A percentile compares a stretch with the other conserved stretches of the same genome.
Evolutionary conservation across 2,113 vertebrate species (phyloP).

Genomic region (Neolamprologus hecqui): DNA sequence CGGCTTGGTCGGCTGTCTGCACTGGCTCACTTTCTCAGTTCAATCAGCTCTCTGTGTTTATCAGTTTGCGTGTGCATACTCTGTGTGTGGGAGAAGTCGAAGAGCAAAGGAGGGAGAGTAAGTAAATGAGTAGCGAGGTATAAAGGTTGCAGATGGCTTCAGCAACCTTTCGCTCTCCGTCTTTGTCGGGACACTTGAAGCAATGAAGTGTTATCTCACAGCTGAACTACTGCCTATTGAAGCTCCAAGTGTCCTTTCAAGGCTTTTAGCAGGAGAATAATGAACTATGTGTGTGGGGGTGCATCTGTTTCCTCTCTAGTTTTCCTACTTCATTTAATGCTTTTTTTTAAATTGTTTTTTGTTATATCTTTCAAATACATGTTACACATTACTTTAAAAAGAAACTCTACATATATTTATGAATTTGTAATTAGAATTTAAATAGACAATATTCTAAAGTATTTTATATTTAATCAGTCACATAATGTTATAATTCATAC

Average conservation of each 20-base stretch:
- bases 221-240: not conserved
- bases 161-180: constrained; percentile 8
- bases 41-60: constrained; percentile 9
- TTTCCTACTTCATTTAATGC: not conserved
- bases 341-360: not conserved
- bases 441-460: not conserved
- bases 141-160: constrained; percentile 15
- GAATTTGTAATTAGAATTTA: not conserved
- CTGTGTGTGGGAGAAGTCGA: constrained; percentile 9
- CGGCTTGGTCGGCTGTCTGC: not conserved
- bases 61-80: not conserved
- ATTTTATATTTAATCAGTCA: not conserved
- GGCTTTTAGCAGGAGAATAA: not conserved
- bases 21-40: constrained; percentile 22
- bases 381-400: not conserved
- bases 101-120: constrained; percentile 12
- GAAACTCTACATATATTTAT: not conserved
- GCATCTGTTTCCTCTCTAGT: not conserved
- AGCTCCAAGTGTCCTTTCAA: not conserved
- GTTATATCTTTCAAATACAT: not conserved
- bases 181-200: not conserved
- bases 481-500: not conserved
- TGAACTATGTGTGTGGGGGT: not conserved
- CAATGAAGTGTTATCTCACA: constrained; percentile 5
- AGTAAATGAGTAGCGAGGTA: constrained; percentile 7